Percentiles rank a stretch among this genome's conserved stretches.
Evolutionary conservation across 2,888 invertebrate species (phyloP).

Genomic region (Lithophane semibrunnea): DNA sequence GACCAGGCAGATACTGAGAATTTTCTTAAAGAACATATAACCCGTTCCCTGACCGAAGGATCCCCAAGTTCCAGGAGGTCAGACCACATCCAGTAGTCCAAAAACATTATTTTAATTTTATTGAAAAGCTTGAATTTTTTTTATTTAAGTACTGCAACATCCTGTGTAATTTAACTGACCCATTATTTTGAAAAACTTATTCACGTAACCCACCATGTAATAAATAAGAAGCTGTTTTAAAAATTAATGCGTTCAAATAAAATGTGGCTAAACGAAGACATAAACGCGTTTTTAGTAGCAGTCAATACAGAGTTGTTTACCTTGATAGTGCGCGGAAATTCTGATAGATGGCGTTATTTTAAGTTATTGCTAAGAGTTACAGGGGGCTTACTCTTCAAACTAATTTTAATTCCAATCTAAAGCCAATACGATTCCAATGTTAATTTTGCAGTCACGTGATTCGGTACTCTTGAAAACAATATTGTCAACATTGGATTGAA

Average conservation of each 20-base stretch:
- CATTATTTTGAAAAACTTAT: slow-evolving; percentile 23
- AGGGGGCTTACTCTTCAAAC: too few species aligned
- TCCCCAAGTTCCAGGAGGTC: not conserved
- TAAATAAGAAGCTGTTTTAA: slow-evolving; percentile 15
- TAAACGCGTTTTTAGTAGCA: slow-evolving; percentile 17
- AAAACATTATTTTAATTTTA: not conserved
- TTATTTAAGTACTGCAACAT: too few species aligned
- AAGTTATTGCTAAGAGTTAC: not conserved
- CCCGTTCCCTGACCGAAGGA: not conserved
- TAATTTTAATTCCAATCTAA: too few species aligned
- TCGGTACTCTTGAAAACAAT: too few species aligned
- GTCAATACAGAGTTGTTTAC: not conserved
- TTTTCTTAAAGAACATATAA: not conserved
- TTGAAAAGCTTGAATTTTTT: not conserved
- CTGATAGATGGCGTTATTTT: slow-evolving; percentile 35
- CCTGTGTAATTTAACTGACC: not conserved
- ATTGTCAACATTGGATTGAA: too few species aligned
- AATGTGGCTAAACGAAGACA: slow-evolving; percentile 32
- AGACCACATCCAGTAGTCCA: not conserved
- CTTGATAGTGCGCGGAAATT: slow-evolving; percentile 11
- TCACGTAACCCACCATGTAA: slow-evolving; percentile 14
- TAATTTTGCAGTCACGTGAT: too few species aligned
- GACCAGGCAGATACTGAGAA: too few species aligned
- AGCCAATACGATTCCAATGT: too few species aligned
- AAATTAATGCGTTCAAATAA: slow-evolving; percentile 41